Conservation (phyloP, 1,140 invertebrate genomes). For the Daktulosphaira vitifoliae region DNA sequence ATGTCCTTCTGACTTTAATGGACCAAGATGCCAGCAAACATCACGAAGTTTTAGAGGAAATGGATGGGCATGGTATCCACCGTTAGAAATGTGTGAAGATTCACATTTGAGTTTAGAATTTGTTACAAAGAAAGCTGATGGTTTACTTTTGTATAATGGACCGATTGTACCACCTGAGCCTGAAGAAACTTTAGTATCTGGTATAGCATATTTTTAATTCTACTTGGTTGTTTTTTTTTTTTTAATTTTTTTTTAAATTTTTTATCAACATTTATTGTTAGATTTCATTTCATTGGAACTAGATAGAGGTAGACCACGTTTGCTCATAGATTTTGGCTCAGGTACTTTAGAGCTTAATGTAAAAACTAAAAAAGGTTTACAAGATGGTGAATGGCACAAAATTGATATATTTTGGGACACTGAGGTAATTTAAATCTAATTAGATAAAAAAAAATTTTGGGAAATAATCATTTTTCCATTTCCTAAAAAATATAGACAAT, state of each 20-base stretch:
- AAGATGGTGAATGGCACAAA: conserved; percentile 93
- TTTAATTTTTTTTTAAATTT: neutral
- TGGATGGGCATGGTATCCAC: conserved; percentile 92
- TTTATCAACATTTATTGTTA: conserved; percentile 37
- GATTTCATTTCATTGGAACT: conserved; percentile 92
- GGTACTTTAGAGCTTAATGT: conserved; percentile 83
- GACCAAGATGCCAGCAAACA: conserved; percentile 91
- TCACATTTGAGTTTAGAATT: conserved; percentile 93
- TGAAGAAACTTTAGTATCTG: conserved; percentile 78
- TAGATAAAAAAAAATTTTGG: neutral
- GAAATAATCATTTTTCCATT: too few relatives aligned
- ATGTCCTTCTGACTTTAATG: conserved; percentile 86
- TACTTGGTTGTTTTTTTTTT: neutral
- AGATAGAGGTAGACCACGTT: conserved; percentile 76
- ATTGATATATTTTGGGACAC: conserved; percentile 93
- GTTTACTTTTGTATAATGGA: conserved; percentile 91
- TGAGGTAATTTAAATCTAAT: too few relatives aligned
- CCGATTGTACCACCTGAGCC: conserved; percentile 84
- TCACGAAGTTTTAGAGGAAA: conserved; percentile 84
- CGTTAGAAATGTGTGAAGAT: conserved; percentile 89
- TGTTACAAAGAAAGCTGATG: conserved; percentile 80
- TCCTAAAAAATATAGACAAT: too few relatives aligned
- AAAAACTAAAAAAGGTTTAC: conserved; percentile 73
- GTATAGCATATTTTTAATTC: conserved; percentile 39
- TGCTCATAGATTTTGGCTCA: conserved; percentile 91